Evolutionary conservation across 1,140 invertebrate genomes (phyloP), one percentile per base, ranked within the genome.

Genomic region (Frieseomelitta varia): DNA sequence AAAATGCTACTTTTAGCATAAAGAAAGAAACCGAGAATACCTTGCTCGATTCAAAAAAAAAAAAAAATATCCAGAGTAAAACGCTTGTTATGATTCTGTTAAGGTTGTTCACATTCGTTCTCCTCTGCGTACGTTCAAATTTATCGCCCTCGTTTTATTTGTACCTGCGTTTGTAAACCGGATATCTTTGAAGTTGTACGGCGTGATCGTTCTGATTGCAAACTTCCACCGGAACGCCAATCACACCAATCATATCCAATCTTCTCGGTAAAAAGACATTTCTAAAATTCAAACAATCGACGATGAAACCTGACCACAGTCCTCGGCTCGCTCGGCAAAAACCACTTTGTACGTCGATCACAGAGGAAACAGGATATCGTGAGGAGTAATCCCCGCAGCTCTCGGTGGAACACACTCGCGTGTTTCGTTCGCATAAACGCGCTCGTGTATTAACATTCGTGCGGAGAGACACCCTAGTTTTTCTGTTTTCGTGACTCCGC

Each of bases 401-500:
- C 15, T 72, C 51, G 51, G 34, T n/a, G 17, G 8, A 17, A 4
- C n/a, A 51, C 27, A 81, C 63, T 78, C 75, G 81, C 81, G 81
- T 84, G 75, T 71, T 69, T 51, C 58, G 58, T 47, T 8, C 8
- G 15, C 69, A 65, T 72, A 85, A 55, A 61, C 71, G 58, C 47
- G 83, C 27, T 58, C 74, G 19, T 69, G 81, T 76, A 71, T 82
- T 82, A 82, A 76, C 53, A 34, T 21, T 39, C 11, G 30, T 2
- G 11, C 2, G 17, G 21, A 56, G 65, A 27, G 61, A 71, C 73
- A 76, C 24, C 51, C 47, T 39, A 27, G 47, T 80, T 77, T 81
- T 85, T 82, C 61, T 85, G 63, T 76, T 85, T 76, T 58, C 30
- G 58, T 55, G 79, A 17, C 17, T 63, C 69, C 79, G 63, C 84